A percentile compares a stretch with the other conserved stretches of the same genome.
phyloP scores from a whole-genome alignment of 2,888 invertebrate species.

The Perdita meconis region DNA sequence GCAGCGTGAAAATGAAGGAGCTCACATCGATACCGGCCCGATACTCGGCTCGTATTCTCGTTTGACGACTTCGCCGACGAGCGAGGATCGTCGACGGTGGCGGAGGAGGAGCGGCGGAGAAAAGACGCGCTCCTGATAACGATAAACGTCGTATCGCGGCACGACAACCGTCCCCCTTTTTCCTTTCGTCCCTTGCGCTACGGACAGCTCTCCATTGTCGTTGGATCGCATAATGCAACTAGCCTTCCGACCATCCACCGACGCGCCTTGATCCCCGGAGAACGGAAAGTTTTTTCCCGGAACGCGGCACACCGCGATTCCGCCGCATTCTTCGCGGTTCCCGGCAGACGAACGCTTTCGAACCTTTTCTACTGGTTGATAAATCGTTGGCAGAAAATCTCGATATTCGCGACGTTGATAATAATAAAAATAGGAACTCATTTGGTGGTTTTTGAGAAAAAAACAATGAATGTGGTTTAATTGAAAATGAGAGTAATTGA shows the following conservation, averaged over 20 bases:
- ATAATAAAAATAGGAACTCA: too few relatives aligned
- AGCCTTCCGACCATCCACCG: constrained; percentile 44
- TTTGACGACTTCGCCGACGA: constrained; percentile 71
- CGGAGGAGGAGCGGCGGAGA: constrained; percentile 53
- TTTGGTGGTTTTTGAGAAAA: too few relatives aligned
- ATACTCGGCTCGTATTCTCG: constrained; percentile 70
- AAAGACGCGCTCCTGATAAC: constrained; percentile 77
- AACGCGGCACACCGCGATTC: not conserved
- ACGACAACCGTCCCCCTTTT: constrained; percentile 50
- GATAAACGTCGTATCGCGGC: constrained; percentile 77
- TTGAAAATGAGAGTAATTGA: too few relatives aligned
- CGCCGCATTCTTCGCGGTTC: constrained; percentile 4
- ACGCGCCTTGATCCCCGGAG: constrained; percentile 39
- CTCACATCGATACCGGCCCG: constrained; percentile 46
- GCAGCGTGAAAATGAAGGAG: constrained; percentile 52
- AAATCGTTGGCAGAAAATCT: too few relatives aligned
- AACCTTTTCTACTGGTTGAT: not conserved
- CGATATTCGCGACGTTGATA: too few relatives aligned
- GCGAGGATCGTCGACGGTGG: constrained; percentile 23
- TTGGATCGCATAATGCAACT: constrained; percentile 51
- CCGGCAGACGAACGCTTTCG: not conserved
- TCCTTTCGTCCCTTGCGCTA: constrained; percentile 41
- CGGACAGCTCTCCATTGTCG: constrained; percentile 47
- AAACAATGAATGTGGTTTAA: too few relatives aligned
- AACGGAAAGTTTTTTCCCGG: constrained; percentile 42